phyloP scores from a whole-genome alignment of 2,113 vertebrate genomes.

The Syngnathus scovelli region DNA sequence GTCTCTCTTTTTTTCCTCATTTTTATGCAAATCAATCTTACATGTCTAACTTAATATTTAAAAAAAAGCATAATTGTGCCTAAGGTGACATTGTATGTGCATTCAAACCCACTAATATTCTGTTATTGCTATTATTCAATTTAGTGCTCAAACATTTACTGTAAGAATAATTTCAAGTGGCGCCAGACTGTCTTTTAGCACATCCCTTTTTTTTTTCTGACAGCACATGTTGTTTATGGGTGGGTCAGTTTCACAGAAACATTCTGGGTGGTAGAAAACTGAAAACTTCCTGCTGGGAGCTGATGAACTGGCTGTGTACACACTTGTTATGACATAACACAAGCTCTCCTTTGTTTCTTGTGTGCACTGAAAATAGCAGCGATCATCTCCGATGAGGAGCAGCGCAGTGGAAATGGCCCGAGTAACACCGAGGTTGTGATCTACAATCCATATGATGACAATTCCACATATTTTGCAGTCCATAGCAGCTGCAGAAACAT shows the following conservation, averaged over 20 bases:
- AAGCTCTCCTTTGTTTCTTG: constrained; percentile 3
- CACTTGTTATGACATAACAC: constrained; percentile 20
- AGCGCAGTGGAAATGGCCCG: background rate
- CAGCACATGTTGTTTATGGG: background rate
- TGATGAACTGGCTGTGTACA: background rate
- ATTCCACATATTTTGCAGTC: constrained; percentile 18
- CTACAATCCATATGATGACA: constrained; percentile 14
- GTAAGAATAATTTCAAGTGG: background rate
- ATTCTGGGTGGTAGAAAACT: background rate
- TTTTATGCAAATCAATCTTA: no score
- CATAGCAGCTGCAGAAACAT: background rate
- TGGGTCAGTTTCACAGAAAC: constrained; percentile 2
- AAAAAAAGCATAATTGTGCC: no score
- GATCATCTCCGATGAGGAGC: background rate
- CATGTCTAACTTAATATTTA: no score
- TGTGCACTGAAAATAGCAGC: constrained; percentile 8
- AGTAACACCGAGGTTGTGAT: background rate
- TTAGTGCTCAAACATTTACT: background rate
- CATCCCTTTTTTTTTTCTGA: background rate
- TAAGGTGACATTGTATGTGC: no score
- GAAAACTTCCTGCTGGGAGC: constrained; percentile 3
- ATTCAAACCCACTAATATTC: background rate
- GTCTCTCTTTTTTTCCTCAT: background rate
- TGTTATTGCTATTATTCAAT: background rate
- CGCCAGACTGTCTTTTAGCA: background rate